Conservation (phyloP, 1,140 invertebrate species). For the Drosophila neocordata region DNA sequence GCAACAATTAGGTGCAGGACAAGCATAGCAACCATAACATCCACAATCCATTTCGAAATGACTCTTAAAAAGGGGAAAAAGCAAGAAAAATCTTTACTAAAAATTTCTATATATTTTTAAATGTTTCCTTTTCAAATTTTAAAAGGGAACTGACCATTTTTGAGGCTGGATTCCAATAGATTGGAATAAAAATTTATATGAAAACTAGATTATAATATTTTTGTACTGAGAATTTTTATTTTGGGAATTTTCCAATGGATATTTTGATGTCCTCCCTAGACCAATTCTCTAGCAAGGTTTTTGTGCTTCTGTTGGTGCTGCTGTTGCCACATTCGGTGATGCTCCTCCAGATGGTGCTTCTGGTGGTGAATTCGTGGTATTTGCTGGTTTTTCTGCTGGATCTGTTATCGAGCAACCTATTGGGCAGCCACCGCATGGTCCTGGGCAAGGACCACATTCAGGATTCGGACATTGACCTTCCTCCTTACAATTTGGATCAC, state of each 20-base stretch:
- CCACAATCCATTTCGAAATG: neutral
- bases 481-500: constrained; percentile 49
- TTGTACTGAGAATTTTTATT: no score
- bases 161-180: neutral
- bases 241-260: no score
- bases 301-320: neutral
- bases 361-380: neutral
- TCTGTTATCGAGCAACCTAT: constrained; percentile 26
- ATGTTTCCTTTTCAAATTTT: no score
- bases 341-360: neutral
- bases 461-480: constrained; percentile 33
- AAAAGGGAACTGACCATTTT: neutral
- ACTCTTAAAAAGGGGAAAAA: neutral
- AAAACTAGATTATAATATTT: neutral
- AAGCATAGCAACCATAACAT: neutral
- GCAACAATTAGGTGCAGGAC: neutral
- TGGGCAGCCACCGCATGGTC: constrained; percentile 15
- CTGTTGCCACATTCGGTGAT: neutral
- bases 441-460: constrained; percentile 51
- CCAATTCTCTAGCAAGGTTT: neutral
- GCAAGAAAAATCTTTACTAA: neutral
- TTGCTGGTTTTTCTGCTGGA: neutral
- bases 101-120: no score
- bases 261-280: no score
- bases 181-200: neutral